A percentile compares a stretch with the other conserved stretches of the same genome.
Conservation (phyloP, 1,140 invertebrate species). For the Brachionus manjavacas region DNA sequence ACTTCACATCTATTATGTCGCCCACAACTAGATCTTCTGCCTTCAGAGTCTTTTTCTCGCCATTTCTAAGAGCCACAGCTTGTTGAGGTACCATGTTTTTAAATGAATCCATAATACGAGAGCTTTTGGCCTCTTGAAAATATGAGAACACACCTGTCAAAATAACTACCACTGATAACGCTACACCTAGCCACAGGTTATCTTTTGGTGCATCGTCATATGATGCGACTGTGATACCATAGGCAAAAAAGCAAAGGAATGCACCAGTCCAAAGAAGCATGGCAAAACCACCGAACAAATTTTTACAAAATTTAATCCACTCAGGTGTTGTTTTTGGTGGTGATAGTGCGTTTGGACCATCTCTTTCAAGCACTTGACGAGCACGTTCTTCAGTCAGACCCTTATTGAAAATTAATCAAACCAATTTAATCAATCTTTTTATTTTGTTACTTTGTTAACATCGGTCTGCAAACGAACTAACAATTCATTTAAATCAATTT, state of each 20-base stretch:
- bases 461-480: background rate
- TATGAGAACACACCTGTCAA: slow-evolving; percentile 58
- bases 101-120: slow-evolving; percentile 73
- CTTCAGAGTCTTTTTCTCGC: slow-evolving; percentile 73
- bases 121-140: slow-evolving; percentile 60
- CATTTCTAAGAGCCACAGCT: slow-evolving; percentile 86
- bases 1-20: slow-evolving; percentile 74
- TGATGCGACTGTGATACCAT: slow-evolving; percentile 79
- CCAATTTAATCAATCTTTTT: background rate
- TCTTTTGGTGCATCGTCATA: slow-evolving; percentile 82
- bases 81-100: slow-evolving; percentile 65
- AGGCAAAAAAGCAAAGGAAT: slow-evolving; percentile 92
- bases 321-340: slow-evolving; percentile 92
- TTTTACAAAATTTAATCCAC: slow-evolving; percentile 97
- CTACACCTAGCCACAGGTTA: slow-evolving; percentile 64
- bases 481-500: slow-evolving; percentile 26
- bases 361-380: slow-evolving; percentile 6
- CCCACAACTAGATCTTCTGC: slow-evolving; percentile 70
- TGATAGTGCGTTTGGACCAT: slow-evolving; percentile 51
- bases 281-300: slow-evolving; percentile 92
- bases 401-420: background rate
- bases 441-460: background rate
- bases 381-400: slow-evolving; percentile 23
- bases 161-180: slow-evolving; percentile 55
- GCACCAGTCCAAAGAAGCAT: slow-evolving; percentile 93